Base-by-base conservation (phyloP, 1,140 invertebrate species). In the Eulimnadia texana region DNA sequence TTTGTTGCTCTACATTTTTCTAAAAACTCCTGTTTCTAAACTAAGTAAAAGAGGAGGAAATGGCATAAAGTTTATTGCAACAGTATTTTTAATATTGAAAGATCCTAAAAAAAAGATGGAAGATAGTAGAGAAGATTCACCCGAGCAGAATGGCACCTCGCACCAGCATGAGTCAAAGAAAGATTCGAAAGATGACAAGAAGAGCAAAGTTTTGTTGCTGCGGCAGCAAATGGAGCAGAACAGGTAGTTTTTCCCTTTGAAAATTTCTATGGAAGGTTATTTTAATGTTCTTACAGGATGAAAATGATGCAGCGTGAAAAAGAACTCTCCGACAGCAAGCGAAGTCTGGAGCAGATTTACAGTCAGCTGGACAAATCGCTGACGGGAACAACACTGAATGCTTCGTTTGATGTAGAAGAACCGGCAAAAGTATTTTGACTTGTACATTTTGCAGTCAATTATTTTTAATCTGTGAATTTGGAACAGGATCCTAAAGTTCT, bases 211-310 rank as follows among this genome's bases (percentile, higher is more conserved):
- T 25, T 23, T 54, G 19, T 20, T 61, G 9, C 50, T 61, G 10
- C 24, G 51, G 60, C 51, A 54, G 42, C 60, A 61, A 27, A 61
- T 61, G 49, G 60, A 61, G 53, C 50, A 61, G 20, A 61, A 61
- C 33, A 51, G 55, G 55, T 57, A 27, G 10, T 56, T 2, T 27
- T 13, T 56, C 29, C 23, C n/a, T 13, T 6, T 19, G 19, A 25
- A 6, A 56, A 16, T 3, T 27, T 6, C 10, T 16, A 27, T 0
- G 54, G 22, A 11, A 29, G n/a, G 20, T 29, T 9, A 29, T 0
- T 3, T 28, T 25, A 3, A 27, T 0, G 20, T 0, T 56, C 54
- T 6, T 27, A 56, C 24, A 57, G 60, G 20, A 61, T 54, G 19
- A 50, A 51, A 20, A 52, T 61, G 27, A 50, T 53, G 29, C 49